Conservation (phyloP, 2,113 vertebrate species). For the human region DNA sequence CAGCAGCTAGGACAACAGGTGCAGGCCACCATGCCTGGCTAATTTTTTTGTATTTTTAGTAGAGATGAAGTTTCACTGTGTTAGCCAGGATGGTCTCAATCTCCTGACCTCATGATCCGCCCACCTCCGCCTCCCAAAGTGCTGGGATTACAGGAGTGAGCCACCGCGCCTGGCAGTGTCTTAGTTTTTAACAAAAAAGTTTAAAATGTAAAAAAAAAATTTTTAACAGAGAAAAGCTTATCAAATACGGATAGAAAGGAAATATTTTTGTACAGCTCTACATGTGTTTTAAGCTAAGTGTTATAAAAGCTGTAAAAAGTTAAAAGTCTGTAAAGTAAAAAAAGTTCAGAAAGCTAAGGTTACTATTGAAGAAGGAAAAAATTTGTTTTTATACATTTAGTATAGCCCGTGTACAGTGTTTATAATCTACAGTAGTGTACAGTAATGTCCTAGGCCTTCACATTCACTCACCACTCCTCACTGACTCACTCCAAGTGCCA, state of each 20-base stretch:
- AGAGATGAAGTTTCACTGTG: too few species aligned
- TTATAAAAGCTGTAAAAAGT: neutral
- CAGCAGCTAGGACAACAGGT: too few species aligned
- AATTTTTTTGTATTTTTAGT: too few species aligned
- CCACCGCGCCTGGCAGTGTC: neutral
- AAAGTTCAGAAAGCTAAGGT: neutral
- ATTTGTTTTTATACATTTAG: neutral
- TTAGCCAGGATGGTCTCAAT: too few species aligned
- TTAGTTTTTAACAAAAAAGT: neutral
- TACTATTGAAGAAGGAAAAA: neutral
- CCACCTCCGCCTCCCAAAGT: too few species aligned
- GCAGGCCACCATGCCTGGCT: too few species aligned
- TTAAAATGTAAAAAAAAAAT: neutral
- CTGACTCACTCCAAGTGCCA: neutral
- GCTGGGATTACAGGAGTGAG: too few species aligned
- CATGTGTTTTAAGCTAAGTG: neutral
- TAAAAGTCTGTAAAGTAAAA: neutral
- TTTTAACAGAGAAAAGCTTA: neutral
- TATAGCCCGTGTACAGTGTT: neutral
- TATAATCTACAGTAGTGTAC: neutral
- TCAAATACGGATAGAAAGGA: neutral
- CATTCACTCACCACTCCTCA: neutral
- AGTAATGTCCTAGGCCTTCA: neutral
- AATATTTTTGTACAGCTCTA: neutral
- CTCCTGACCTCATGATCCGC: too few species aligned